Evolutionary conservation across 2,797 vertebrate genomes (phyloP).

Genomic region (Falco columbarius): DNA sequence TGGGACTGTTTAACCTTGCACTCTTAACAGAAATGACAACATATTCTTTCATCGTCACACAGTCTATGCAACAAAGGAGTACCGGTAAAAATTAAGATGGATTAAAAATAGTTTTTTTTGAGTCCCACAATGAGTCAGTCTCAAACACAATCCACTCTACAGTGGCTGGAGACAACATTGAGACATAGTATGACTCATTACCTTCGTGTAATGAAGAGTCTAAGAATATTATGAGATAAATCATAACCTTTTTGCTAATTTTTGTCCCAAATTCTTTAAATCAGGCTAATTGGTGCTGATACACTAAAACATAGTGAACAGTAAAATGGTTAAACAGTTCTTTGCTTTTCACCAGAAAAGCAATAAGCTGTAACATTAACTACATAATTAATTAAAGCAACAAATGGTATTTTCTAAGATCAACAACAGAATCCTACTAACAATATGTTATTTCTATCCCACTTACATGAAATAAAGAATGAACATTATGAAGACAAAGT

Average conservation of each 20-base stretch:
- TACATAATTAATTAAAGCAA: not conserved
- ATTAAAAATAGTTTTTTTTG: not conserved
- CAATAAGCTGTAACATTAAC: not conserved
- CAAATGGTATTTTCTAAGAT: not conserved
- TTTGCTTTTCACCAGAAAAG: not conserved
- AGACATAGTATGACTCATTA: not conserved
- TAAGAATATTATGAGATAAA: not conserved
- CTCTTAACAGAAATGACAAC: not conserved
- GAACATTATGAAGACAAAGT: not conserved
- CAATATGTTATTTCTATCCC: not conserved
- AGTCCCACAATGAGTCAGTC: not conserved
- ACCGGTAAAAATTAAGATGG: not conserved
- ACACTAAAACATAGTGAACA: not conserved
- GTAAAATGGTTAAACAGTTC: not conserved
- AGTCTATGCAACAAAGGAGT: not conserved
- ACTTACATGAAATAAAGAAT: not conserved
- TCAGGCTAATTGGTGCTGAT: not conserved
- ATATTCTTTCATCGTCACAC: not conserved
- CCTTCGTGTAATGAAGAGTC: not conserved
- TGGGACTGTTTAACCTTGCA: not conserved
- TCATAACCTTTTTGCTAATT: not conserved
- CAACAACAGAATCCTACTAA: not conserved
- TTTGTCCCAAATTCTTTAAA: not conserved
- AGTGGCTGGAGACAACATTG: not conserved
- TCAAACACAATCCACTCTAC: not conserved